These are phyloP conservation scores for Etheostoma nigrum DNA, from an alignment of 2,797 vertebrate species.

Conservation along the genomic window DNA sequence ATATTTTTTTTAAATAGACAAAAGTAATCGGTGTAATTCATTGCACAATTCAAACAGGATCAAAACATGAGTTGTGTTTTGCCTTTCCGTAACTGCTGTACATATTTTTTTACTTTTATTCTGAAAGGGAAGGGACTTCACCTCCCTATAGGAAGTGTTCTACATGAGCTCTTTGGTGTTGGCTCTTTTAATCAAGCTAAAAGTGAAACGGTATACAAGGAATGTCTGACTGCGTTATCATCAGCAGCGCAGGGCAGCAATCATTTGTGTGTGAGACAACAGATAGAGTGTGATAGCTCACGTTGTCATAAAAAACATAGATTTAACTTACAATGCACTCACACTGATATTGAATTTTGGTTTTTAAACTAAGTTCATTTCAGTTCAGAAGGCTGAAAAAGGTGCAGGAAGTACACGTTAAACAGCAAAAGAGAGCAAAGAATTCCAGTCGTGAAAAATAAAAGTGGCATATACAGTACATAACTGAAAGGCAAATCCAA, in stretches of 20 bases:
- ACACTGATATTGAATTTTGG: background rate
- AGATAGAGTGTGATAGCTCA: conserved; percentile 11
- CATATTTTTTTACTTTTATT: too few relatives aligned
- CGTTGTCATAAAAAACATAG: conserved; percentile 25
- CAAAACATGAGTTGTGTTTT: too few relatives aligned
- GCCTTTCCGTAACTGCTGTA: too few relatives aligned
- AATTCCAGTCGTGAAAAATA: background rate
- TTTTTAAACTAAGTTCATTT: conserved; percentile 14
- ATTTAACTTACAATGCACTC: background rate
- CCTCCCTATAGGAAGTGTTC: background rate
- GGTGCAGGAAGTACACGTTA: background rate
- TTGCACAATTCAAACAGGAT: too few relatives aligned
- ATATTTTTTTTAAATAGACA: too few relatives aligned
- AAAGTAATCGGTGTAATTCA: too few relatives aligned
- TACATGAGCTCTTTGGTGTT: background rate
- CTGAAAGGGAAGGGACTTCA: too few relatives aligned
- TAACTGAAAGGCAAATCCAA: background rate
- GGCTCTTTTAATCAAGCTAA: conserved; percentile 4
- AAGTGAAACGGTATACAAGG: background rate
- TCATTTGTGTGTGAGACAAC: background rate
- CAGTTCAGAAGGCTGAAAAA: background rate
- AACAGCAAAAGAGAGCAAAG: background rate
- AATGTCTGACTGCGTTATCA: conserved; percentile 24
- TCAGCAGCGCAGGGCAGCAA: conserved; percentile 1
- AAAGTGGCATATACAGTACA: background rate